phyloP scores from a whole-genome alignment of 2,888 invertebrate species.

The Dromius quadrimaculatus region DNA sequence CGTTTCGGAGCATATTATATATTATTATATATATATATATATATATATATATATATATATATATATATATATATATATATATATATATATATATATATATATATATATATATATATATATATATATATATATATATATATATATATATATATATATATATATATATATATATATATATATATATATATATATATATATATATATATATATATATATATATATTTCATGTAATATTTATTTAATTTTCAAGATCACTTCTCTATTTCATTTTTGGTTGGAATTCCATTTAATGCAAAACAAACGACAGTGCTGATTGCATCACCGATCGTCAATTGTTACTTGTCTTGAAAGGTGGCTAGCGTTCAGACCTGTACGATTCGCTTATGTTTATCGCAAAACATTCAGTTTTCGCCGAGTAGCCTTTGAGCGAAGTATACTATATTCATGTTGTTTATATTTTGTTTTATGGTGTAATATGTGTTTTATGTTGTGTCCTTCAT shows the following conservation, averaged over 20 bases:
- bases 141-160: no score
- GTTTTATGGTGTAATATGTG: slow-evolving; percentile 34
- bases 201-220: no score
- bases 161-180: no score
- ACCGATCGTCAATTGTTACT: slow-evolving; percentile 25
- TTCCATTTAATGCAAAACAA: slow-evolving; percentile 2
- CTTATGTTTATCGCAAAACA: slow-evolving; percentile 3
- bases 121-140: no score
- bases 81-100: no score
- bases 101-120: no score
- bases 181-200: no score
- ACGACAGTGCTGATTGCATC: slow-evolving; percentile 15
- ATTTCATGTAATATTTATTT: no score
- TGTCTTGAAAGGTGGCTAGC: slow-evolving; percentile 21
- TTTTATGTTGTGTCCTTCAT: slow-evolving; percentile 27
- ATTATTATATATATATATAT: no score
- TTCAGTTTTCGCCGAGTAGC: slow-evolving; percentile 28
- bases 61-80: no score
- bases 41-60: no score
- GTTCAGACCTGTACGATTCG: slow-evolving; percentile 18
- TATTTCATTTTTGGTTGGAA: background rate
- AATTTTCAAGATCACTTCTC: slow-evolving; percentile 14
- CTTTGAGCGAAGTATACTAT: slow-evolving; percentile 16
- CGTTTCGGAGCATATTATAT: no score
- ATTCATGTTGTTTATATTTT: slow-evolving; percentile 1